These are phyloP conservation scores for Tetrapedia diversipes DNA, from an alignment of 2,888 invertebrate species.

Conservation along the genomic window DNA sequence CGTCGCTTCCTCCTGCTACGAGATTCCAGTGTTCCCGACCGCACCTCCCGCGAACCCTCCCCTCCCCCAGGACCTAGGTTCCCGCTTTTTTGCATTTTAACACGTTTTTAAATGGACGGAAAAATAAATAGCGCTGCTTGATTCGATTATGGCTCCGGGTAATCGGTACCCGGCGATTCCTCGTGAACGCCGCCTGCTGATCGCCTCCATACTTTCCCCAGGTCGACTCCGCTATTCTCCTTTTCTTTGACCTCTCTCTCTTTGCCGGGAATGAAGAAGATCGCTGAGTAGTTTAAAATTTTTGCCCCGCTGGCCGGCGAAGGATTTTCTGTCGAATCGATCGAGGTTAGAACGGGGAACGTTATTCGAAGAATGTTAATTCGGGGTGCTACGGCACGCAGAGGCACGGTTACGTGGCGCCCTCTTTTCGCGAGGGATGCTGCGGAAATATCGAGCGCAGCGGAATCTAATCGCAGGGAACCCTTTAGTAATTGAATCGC, in stretches of 20 bases:
- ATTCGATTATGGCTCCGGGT: constrained; percentile 70
- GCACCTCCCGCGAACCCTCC: constrained; percentile 58
- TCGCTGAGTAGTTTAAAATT: background rate
- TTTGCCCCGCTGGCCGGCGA: background rate
- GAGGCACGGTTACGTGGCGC: constrained; percentile 65
- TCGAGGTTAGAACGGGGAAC: background rate
- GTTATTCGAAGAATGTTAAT: constrained; percentile 33
- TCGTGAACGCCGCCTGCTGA: constrained; percentile 41
- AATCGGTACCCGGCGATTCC: constrained; percentile 64
- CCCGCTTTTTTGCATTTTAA: constrained; percentile 73
- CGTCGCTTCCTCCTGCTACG: constrained; percentile 56
- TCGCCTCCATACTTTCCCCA: constrained; percentile 39
- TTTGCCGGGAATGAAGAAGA: background rate
- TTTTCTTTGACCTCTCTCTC: background rate
- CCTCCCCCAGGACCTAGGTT: constrained; percentile 45
- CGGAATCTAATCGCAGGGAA: constrained; percentile 44
- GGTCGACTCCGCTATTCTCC: background rate
- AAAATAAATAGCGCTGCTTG: constrained; percentile 73
- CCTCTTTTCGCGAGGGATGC: constrained; percentile 62
- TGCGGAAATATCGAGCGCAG: constrained; percentile 62
- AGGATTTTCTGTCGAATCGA: background rate
- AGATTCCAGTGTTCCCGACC: constrained; percentile 53
- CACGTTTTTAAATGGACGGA: constrained; percentile 72
- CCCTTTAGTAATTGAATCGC: constrained; percentile 38
- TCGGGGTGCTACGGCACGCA: constrained; percentile 21